Conservation (phyloP, 2,797 vertebrate genomes). For the Mus spretus region DNA sequence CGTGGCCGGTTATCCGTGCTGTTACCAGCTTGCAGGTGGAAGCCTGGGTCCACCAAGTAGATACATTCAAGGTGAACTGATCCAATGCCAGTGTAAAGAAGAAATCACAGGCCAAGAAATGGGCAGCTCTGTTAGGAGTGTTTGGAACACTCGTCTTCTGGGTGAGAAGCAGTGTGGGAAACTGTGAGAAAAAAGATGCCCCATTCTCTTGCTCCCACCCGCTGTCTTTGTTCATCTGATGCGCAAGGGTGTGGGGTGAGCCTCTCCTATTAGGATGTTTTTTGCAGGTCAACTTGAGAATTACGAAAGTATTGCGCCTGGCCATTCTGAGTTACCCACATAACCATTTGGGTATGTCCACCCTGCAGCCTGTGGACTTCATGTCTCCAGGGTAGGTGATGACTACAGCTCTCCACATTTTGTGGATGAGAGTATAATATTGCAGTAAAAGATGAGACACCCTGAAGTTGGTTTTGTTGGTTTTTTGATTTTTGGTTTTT, state of each 20-base stretch:
- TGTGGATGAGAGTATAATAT: background rate
- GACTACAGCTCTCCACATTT: background rate
- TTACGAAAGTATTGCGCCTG: background rate
- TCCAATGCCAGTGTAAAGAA: background rate
- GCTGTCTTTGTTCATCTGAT: background rate
- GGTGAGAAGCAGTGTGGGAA: background rate
- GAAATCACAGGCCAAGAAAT: background rate
- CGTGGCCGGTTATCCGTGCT: background rate
- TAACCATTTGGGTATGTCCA: background rate
- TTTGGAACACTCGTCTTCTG: background rate
- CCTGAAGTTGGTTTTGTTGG: background rate
- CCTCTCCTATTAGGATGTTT: background rate
- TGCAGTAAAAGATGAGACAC: background rate
- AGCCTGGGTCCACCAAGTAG: background rate
- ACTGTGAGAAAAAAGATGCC: background rate
- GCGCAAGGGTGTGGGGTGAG: background rate
- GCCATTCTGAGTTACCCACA: background rate
- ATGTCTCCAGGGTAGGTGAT: background rate
- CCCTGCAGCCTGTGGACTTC: background rate
- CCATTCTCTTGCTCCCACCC: background rate
- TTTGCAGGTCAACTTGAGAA: conserved; percentile 16
- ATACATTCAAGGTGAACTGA: background rate
- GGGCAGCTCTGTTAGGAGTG: background rate
- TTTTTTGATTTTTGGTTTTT: too few relatives aligned
- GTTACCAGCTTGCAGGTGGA: background rate